Percentiles rank a stretch among this genome's conserved stretches.
Conservation (phyloP, 2,797 vertebrate species). For the Parauchenoglanis punctatus region DNA sequence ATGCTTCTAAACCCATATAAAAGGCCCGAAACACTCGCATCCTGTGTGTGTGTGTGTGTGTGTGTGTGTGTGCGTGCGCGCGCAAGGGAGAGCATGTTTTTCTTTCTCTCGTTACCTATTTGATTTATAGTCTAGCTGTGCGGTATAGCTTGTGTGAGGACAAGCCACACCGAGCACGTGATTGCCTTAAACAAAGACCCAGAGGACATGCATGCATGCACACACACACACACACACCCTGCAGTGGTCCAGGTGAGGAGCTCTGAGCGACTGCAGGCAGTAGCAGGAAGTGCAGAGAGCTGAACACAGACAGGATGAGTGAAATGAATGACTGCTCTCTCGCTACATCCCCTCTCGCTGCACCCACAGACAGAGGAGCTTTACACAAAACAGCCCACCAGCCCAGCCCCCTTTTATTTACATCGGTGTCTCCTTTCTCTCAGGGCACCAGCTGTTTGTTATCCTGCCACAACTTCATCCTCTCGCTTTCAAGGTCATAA, state of each 20-base stretch:
- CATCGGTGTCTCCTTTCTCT: constrained; percentile 16
- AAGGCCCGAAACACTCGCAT: background rate
- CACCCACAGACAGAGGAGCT: background rate
- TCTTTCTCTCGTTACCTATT: background rate
- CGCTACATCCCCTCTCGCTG: background rate
- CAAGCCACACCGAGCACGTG: constrained; percentile 64
- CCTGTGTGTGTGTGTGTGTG: background rate
- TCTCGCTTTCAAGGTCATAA: constrained; percentile 39
- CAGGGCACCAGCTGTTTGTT: constrained; percentile 23
- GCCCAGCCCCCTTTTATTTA: constrained; percentile 6
- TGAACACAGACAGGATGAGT: constrained; percentile 23
- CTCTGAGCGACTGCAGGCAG: constrained; percentile 11
- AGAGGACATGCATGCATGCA: constrained; percentile 46
- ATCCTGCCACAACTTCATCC: constrained; percentile 3
- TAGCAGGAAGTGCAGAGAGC: constrained; percentile 23
- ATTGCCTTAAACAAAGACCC: constrained; percentile 74
- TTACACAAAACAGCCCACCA: constrained; percentile 5
- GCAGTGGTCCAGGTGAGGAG: constrained; percentile 65
- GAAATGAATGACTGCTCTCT: background rate
- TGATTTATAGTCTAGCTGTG: constrained; percentile 33
- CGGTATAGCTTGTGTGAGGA: constrained; percentile 58
- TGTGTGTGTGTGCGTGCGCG: background rate
- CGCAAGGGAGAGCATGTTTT: background rate
- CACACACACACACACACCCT: constrained; percentile 31
- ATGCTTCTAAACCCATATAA: background rate